A percentile compares a stretch with the other conserved stretches of the same genome.
phyloP scores from a whole-genome alignment of 92 coral and sea anemone species.

The Epizoanthus ramosus region DNA sequence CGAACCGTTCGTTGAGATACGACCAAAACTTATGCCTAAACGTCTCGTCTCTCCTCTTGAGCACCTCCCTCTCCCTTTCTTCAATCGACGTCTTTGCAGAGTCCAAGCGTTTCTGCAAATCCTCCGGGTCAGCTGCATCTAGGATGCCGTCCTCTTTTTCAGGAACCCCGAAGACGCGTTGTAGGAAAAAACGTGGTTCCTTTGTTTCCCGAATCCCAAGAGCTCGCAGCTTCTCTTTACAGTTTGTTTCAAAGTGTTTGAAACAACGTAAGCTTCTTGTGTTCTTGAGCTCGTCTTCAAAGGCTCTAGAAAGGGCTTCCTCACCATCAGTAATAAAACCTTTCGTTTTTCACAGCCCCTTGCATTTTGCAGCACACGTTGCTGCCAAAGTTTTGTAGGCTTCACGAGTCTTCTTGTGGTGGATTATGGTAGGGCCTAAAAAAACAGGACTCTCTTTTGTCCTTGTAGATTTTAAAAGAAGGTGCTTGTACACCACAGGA shows the following conservation, averaged over 20 bases:
- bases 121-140: conserved; percentile 31
- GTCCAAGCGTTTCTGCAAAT: conserved; percentile 3
- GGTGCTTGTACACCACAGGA: conserved; percentile 56
- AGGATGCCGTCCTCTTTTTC: conserved; percentile 34
- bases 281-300: conserved; percentile 27
- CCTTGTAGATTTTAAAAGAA: conserved; percentile 43
- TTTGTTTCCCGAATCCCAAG: conserved; percentile 25
- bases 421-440: conserved; percentile 70
- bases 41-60: conserved; percentile 16
- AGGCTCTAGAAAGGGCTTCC: conserved; percentile 39
- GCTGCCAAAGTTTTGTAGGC: conserved; percentile 50
- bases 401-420: conserved; percentile 55
- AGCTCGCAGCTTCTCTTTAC: conserved; percentile 12
- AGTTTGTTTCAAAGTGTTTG: neutral
- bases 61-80: conserved; percentile 22
- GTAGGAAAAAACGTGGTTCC: conserved; percentile 20
- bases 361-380: conserved; percentile 49
- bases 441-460: conserved; percentile 56
- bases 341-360: conserved; percentile 46
- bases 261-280: neutral
- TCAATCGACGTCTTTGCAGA: conserved; percentile 1
- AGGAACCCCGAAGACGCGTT: conserved; percentile 19
- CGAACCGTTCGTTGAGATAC: conserved; percentile 14
- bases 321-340: conserved; percentile 66
- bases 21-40: conserved; percentile 39